Conservation (phyloP, 2,113 vertebrate species). For the Vicugna pacos region DNA sequence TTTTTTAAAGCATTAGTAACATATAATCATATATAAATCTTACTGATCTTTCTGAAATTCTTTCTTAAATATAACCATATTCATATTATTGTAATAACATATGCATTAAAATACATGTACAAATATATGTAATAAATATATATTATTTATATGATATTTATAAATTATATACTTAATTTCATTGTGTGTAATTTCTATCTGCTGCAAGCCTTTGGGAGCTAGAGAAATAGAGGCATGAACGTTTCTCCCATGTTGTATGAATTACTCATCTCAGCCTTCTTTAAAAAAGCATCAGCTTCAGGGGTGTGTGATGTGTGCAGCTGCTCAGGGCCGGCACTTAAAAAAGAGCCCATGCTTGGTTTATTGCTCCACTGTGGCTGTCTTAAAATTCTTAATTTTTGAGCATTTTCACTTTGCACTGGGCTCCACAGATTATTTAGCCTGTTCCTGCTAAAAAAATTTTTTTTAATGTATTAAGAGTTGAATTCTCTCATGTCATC, state of each 20-base stretch:
- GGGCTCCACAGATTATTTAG: not conserved
- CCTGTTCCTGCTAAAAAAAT: not conserved
- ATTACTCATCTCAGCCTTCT: not conserved
- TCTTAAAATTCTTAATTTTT: constrained; percentile 16
- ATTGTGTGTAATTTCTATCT: not conserved
- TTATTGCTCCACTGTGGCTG: not conserved
- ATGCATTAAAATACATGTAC: constrained; percentile 13
- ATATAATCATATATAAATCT: not conserved
- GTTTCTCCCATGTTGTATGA: not conserved
- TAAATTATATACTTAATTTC: not conserved
- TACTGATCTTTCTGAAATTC: constrained; percentile 16
- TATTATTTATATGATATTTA: not conserved
- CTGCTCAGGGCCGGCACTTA: not conserved
- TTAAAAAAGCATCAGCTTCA: not conserved
- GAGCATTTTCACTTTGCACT: not conserved
- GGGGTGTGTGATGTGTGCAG: not conserved
- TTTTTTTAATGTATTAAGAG: not conserved
- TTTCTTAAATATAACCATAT: constrained; percentile 14
- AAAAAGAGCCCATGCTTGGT: not conserved
- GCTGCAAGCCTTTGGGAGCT: not conserved
- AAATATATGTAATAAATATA: not conserved
- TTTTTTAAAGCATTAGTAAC: not conserved
- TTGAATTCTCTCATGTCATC: not conserved
- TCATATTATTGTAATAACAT: not conserved
- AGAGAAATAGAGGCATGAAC: not conserved